These are phyloP conservation scores for Nymphalis c-album DNA, from an alignment of 2,888 invertebrate species.

Conservation along the genomic window DNA sequence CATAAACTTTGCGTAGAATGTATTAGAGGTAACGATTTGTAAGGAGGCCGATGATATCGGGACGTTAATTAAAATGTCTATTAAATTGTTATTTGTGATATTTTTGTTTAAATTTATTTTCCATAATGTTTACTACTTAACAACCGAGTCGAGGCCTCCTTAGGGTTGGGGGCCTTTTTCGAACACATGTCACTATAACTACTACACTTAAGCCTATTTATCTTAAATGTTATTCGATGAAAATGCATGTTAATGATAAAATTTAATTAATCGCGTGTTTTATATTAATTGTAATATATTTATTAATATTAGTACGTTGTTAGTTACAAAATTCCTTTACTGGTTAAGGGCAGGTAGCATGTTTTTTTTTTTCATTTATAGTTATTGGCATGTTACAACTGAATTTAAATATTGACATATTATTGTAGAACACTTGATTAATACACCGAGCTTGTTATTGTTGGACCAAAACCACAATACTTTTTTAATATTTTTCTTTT, in stretches of 20 bases:
- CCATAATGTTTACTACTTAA: not conserved
- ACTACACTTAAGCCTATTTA: not conserved
- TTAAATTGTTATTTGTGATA: not conserved
- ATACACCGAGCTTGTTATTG: not conserved
- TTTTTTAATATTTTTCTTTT: no score
- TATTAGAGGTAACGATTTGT: not conserved
- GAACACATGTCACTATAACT: not conserved
- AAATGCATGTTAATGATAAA: constrained; percentile 24
- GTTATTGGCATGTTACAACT: constrained; percentile 2
- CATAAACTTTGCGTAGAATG: not conserved
- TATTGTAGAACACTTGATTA: not conserved
- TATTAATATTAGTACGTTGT: constrained; percentile 15
- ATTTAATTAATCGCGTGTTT: constrained; percentile 25
- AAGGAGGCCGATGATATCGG: not conserved
- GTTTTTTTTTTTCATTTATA: not conserved
- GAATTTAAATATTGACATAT: not conserved
- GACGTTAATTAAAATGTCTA: not conserved
- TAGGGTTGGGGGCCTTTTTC: not conserved
- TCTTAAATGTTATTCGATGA: constrained; percentile 12
- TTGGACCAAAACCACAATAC: not conserved
- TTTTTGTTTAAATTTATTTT: not conserved
- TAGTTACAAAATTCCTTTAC: constrained; percentile 10
- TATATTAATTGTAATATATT: constrained; percentile 13
- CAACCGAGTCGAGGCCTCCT: not conserved
- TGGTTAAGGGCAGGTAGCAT: constrained; percentile 1